These are phyloP conservation scores for Spea bombifrons DNA, from an alignment of 2,113 vertebrate genomes.

Conservation along the genomic window DNA sequence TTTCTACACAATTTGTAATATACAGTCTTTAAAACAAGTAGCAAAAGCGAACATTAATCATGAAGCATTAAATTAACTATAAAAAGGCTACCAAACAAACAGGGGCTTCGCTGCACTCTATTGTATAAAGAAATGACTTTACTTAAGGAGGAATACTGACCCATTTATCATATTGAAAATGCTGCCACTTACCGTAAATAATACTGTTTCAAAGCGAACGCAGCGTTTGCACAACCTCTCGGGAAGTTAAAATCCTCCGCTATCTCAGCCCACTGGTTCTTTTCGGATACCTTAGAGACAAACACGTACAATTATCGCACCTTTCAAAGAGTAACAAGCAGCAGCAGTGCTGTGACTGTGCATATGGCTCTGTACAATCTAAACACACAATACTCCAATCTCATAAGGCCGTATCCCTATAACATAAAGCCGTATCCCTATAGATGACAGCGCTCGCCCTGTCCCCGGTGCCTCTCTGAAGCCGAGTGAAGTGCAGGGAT, in stretches of 20 bases:
- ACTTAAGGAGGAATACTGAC: too few relatives aligned
- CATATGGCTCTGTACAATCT: slow-evolving; percentile 40
- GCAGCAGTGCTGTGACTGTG: too few relatives aligned
- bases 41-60: too few relatives aligned
- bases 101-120: too few relatives aligned
- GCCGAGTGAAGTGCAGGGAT: too few relatives aligned
- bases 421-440: neutral
- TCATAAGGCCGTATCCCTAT: neutral
- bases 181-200: slow-evolving; percentile 92
- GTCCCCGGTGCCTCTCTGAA: neutral
- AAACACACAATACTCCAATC: slow-evolving; percentile 49
- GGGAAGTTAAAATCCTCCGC: slow-evolving; percentile 98
- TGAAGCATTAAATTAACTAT: too few relatives aligned
- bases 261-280: slow-evolving; percentile 97
- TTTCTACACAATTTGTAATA: too few relatives aligned
- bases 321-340: too few relatives aligned
- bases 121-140: too few relatives aligned
- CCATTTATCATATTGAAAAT: neutral
- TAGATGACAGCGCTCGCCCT: neutral
- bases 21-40: too few relatives aligned
- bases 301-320: slow-evolving; percentile 49
- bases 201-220: slow-evolving; percentile 99
- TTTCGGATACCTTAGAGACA: slow-evolving; percentile 88
- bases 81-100: too few relatives aligned
- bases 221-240: slow-evolving; percentile 96